A percentile compares a stretch with the other conserved stretches of the same genome.
Conservation (phyloP, 2,113 vertebrate genomes). For the Nycticebus coucang region DNA sequence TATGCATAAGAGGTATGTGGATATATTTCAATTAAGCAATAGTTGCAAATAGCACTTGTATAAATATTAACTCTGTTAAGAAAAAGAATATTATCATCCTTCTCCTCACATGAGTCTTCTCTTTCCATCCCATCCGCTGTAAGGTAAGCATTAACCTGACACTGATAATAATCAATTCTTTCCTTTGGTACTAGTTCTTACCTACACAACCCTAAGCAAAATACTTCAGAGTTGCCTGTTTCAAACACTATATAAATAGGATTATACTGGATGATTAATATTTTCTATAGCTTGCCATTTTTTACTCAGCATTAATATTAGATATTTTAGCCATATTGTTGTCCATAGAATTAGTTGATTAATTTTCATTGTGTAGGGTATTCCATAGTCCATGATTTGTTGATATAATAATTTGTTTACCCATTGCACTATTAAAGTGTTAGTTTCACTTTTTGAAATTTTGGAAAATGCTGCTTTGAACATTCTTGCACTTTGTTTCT, state of each 20-base stretch:
- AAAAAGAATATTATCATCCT: neutral
- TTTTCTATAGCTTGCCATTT: neutral
- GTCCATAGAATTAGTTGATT: neutral
- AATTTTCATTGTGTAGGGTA: slow-evolving; percentile 15
- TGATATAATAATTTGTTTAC: neutral
- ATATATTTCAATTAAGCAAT: neutral
- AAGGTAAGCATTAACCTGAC: neutral
- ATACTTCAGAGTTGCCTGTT: neutral
- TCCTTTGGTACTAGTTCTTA: neutral
- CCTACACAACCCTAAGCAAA: neutral
- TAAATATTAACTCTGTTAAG: neutral
- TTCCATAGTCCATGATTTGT: neutral
- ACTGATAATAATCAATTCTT: neutral
- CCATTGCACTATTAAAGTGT: neutral
- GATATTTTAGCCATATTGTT: neutral
- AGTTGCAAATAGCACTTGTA: neutral
- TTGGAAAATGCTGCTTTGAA: neutral
- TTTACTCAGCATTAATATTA: slow-evolving; percentile 22
- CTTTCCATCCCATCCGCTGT: neutral
- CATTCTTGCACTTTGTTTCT: neutral
- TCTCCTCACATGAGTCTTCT: neutral
- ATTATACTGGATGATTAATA: neutral
- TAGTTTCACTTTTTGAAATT: neutral
- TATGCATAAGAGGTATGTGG: neutral
- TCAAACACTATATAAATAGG: neutral